A percentile compares a stretch with the other conserved stretches of the same genome.
Conservation (phyloP, 2,113 vertebrate species). For the Tursiops truncatus region DNA sequence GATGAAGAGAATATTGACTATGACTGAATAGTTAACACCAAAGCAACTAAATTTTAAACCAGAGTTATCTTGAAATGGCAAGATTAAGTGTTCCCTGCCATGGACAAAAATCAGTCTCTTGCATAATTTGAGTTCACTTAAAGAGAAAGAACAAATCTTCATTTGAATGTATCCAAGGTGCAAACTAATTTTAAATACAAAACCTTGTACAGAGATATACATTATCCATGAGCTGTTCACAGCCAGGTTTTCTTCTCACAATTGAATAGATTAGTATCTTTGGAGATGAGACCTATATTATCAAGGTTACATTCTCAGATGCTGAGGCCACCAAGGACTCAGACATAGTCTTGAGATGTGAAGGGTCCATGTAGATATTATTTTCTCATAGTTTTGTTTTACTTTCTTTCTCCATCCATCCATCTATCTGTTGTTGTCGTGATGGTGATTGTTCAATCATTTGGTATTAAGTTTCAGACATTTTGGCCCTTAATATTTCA, state of each 20-base stretch:
- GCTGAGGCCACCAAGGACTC: not conserved
- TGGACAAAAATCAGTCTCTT: not conserved
- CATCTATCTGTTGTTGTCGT: not conserved
- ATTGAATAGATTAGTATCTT: not conserved
- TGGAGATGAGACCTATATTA: not conserved
- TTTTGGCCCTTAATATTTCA: not conserved
- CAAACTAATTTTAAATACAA: not conserved
- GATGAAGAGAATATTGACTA: not conserved
- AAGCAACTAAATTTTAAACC: not conserved
- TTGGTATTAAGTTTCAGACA: slow-evolving; percentile 3
- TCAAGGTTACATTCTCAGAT: not conserved
- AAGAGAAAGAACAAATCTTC: slow-evolving; percentile 1
- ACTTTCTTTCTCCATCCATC: not conserved
- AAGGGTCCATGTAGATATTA: not conserved
- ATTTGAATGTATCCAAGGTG: not conserved
- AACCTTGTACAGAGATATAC: not conserved
- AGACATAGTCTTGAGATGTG: not conserved
- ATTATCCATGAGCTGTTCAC: not conserved
- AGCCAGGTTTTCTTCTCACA: not conserved
- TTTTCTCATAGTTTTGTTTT: not conserved
- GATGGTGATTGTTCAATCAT: not conserved
- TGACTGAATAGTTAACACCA: not conserved
- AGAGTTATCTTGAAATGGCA: not conserved
- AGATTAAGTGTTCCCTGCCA: not conserved
- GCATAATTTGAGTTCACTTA: not conserved